phyloP scores from a whole-genome alignment of 2,888 invertebrate genomes.

The Myopa testacea region DNA sequence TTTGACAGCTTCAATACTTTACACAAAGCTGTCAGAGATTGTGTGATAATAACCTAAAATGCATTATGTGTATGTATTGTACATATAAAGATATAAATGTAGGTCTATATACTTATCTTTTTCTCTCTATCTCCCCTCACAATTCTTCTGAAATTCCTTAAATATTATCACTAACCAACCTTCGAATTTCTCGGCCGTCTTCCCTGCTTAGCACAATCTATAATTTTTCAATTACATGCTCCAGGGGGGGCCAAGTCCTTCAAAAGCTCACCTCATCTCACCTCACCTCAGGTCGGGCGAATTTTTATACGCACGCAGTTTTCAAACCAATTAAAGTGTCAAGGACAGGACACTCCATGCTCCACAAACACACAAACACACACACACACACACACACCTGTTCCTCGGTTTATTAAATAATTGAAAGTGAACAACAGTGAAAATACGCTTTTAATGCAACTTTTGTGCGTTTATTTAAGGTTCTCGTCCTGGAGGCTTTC shows the following conservation, averaged over 20 bases:
- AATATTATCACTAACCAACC: not conserved
- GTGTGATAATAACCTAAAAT: too few relatives aligned
- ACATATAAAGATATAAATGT: too few relatives aligned
- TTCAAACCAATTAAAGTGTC: slow-evolving; percentile 36
- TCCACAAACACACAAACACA: not conserved
- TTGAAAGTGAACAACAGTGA: slow-evolving; percentile 26
- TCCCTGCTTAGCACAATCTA: slow-evolving; percentile 21
- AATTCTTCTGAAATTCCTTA: not conserved
- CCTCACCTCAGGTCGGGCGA: not conserved
- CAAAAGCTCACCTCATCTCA: not conserved
- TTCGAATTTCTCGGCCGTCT: not conserved
- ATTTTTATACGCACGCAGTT: slow-evolving; percentile 23
- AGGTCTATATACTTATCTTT: too few relatives aligned
- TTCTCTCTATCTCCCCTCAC: not conserved
- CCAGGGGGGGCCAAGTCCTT: slow-evolving; percentile 40
- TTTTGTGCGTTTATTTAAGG: slow-evolving; percentile 46
- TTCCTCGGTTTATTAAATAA: slow-evolving; percentile 9
- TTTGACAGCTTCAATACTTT: too few relatives aligned
- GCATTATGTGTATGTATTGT: too few relatives aligned
- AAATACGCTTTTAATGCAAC: slow-evolving; percentile 49
- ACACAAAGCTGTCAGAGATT: too few relatives aligned
- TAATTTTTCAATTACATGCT: slow-evolving; percentile 50
- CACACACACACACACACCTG: too few relatives aligned
- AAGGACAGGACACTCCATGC: slow-evolving; percentile 3
- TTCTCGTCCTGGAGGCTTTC: slow-evolving; percentile 40